Evolutionary conservation across 2,113 vertebrate species (phyloP), one percentile per base, ranked within the genome.

Genomic region (Rhadina sibilatrix): DNA sequence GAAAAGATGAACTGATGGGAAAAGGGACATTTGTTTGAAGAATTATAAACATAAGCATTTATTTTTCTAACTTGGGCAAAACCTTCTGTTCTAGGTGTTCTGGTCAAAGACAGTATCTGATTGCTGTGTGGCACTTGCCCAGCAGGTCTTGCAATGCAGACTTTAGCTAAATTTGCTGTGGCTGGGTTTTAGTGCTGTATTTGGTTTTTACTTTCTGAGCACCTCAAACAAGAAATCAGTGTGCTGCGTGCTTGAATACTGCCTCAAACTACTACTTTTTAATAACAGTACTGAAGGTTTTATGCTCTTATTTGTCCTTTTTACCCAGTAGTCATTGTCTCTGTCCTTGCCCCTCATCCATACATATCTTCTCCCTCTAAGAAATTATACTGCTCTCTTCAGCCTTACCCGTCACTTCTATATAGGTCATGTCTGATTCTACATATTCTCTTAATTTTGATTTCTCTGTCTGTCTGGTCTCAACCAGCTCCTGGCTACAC

Each of bases 401-500:
- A 35, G 40, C 71, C 46, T 78, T 57, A 54, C 19, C 77, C 2
- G 0, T 93, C 56, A 47, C 63, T 92, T 88, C 77, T 94, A 82
- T 95, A 49, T 94, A 93, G 91, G 94, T 95, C 95, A 86, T 70
- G 75, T 84, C 78, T 23, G 4, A 63, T 66, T 93, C 37, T 68
- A 37, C 71, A 25, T 59, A 40, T 76, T 86, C 53, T 70, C 80
- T 84, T 79, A 80, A 81, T 68, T 92, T 68, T 76, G 56, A 88
- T 93, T 92, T 87, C n/a, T 92, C 56, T 88, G 57, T 91, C 37
- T 92, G 75, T 90, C 68, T 93, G 75, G 83, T 90, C 80, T 81
- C 87, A 77, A 54, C 87, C 72, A 91, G 81, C 83, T 91, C 72
- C 85, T 93, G 88, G 90, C 92, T 94, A 83, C 28, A 19, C 47